Evolutionary conservation across 2,797 vertebrate species (phyloP), one percentile per base, ranked within the genome.

Genomic region (Echiichthys vipera): DNA sequence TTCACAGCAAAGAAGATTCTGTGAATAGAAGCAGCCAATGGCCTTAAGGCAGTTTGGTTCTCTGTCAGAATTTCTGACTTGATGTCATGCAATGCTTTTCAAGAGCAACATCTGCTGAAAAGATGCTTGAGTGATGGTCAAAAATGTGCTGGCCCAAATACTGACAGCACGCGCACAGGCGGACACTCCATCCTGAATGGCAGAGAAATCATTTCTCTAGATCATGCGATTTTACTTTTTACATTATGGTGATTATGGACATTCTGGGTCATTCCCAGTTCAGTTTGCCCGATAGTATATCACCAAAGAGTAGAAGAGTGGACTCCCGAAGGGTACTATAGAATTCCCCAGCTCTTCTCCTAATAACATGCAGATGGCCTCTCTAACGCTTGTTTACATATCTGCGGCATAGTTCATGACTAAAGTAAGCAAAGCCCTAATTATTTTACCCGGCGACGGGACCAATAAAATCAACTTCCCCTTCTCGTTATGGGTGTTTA

Each of bases 391-490:
- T 93, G 94, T 95, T 95, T 95, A 95, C 93, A 93, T 91, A 92
- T 94, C 91, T 92, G 89, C 88, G 84, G 93, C 92, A 91, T 93
- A 93, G 92, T 93, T 94, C 90, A 91, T 88, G 89, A 91, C 90
- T 93, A 92, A 92, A 92, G 92, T 94, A 94, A 95, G 93, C 93
- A 95, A 93, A 93, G 90, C 87, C 82, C 90, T 94, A 93, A 95
- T 95, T 94, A 95, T 95, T 95, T 94, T 93, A 93, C 92, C 82
- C 93, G 88, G 91, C 90, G 87, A 92, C 91, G 89, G 90, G 90
- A 95, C 91, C 93, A 94, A 92, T 94, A 93, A 95, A 95, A 92
- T 92, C 93, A 90, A 93, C 93, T 94, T 95, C 94, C 94, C 92
- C 83, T 88, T 90, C 91, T 93, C 89, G 89, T 94, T 92, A 93